phyloP scores from a whole-genome alignment of 2,888 invertebrate genomes.

The Sarcophaga caerulescens region DNA sequence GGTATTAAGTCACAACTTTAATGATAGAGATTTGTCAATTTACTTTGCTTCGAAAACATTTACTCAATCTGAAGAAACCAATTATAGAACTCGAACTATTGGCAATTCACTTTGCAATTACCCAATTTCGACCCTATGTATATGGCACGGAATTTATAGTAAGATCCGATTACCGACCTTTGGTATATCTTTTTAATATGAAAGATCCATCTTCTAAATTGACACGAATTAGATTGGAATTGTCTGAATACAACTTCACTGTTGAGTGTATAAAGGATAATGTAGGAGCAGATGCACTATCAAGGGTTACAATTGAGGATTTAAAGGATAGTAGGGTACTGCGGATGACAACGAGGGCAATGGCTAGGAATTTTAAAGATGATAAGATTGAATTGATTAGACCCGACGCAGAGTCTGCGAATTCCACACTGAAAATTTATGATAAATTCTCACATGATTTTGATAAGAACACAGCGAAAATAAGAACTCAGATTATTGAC shows the following conservation, averaged over 20 bases:
- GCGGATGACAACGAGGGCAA: not conserved
- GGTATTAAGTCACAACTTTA: constrained; percentile 21
- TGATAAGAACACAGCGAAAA: not conserved
- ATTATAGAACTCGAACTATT: constrained; percentile 42
- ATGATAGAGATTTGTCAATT: not conserved
- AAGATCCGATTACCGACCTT: constrained; percentile 69
- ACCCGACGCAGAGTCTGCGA: not conserved
- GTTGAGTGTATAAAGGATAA: not conserved
- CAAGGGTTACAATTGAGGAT: constrained; percentile 27
- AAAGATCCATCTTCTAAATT: constrained; percentile 34
- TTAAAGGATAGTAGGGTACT: constrained; percentile 28
- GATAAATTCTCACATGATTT: constrained; percentile 1
- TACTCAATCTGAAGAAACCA: constrained; percentile 1
- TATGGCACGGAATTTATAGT: constrained; percentile 67
- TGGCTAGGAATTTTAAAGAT: not conserved
- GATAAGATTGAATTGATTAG: not conserved
- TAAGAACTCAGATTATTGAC: not conserved
- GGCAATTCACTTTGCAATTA: constrained; percentile 69
- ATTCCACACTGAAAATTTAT: not conserved
- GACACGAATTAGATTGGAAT: constrained; percentile 22
- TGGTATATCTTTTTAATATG: constrained; percentile 69
- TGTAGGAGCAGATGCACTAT: constrained; percentile 7
- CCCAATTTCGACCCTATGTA: constrained; percentile 67
- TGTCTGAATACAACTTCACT: not conserved
- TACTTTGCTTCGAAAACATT: constrained; percentile 9